Evolutionary conservation across 2,888 invertebrate genomes (phyloP), one percentile per base, ranked within the genome.

Genomic region (Amitus sp.): DNA sequence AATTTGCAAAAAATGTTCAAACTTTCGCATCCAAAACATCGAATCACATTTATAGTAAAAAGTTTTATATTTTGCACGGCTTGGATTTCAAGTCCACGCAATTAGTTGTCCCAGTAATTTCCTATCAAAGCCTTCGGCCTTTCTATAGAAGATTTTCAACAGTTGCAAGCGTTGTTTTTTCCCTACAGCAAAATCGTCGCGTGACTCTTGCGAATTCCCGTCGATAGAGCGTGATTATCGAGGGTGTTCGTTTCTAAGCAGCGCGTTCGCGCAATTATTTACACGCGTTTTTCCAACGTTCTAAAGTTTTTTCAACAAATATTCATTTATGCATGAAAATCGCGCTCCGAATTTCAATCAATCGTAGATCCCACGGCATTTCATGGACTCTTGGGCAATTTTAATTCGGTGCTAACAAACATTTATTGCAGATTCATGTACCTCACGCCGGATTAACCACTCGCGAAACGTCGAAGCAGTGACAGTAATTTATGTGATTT

Each of bases 191-290:
- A 37, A 37, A 37, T 12, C 15, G 37, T 70, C 72, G 65, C 65
- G 42, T 64, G 62, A 56, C 63, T 56, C 60, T 63, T 46, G 45
- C 61, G 54, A 47, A 66, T 68, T 66, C 65, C 67, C 69, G 64
- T 62, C 61, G 60, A 61, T 46, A 48, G 60, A 45, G 39, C 12
- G 30, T 70, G 69, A 74, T 72, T 69, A 65, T 68, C 61, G 51
- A 61, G 55, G 30, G 48, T 49, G 23, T 53, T 33, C 53, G 50
- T 46, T 37, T 37, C n/a, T 33, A 3, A 47, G 60, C 52, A 57
- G 61, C 61, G 55, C 62, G 54, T 12, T 47, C n/a, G n/a, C 12
- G 12, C 33, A 33, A n/a, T 6, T 27, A 33, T 33, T 33, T 33
- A 33, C 33, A 33, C 12, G 9, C 2, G n/a, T 33, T 33, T 33